Evolutionary conservation across 2,888 invertebrate genomes (phyloP), one percentile per base, ranked within the genome.

Genomic region (Rapana venosa): DNA sequence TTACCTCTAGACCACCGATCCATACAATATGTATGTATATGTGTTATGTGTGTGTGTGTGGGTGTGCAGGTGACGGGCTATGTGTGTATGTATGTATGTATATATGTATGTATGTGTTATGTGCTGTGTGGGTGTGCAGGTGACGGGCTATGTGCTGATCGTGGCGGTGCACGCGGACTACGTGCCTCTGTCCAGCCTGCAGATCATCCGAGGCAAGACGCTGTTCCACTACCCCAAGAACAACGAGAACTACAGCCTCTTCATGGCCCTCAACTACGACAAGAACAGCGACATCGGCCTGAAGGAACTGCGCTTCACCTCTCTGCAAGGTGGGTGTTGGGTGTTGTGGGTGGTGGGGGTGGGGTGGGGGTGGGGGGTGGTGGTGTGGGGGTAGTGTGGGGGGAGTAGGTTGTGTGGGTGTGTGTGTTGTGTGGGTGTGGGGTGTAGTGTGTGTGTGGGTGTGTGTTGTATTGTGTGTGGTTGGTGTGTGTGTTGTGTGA

Each of bases 151-250:
- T 96, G 98, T 99, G 90, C 97, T 99, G 91, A 98, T 99, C 95
- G 98, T 98, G 88, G 98, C 98, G 96, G 98, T 99, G 92, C 98
- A 98, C 95, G 98, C 98, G 35, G 97, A 97, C 91, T 97, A 97
- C 94, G 98, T 99, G 93, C 97, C 98, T 79, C 97, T 99, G 93
- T 99, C 98, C 32, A 97, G 97, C 94, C 97, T 99, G 91, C 98
- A 98, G 96, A 99, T 99, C 95, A 99, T 99, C 94, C 97, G 99
- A 79, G 99, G 99, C 56, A 97, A 98, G 92, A 98, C 98, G 0
- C 97, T 99, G 88, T 99, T 98, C 97, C 98, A 98, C 95, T 97
- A 98, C 93, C 13, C 47, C 36, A 84, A 90, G 47, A 88, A 66
- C 94, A 97, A 98, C 36, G 90, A 90, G 15, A 30, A 90, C 15